Percentiles rank a stretch among this genome's conserved stretches.
Evolutionary conservation across 2,888 invertebrate species (phyloP).

Genomic region (Macrosoma leucophasiata): DNA sequence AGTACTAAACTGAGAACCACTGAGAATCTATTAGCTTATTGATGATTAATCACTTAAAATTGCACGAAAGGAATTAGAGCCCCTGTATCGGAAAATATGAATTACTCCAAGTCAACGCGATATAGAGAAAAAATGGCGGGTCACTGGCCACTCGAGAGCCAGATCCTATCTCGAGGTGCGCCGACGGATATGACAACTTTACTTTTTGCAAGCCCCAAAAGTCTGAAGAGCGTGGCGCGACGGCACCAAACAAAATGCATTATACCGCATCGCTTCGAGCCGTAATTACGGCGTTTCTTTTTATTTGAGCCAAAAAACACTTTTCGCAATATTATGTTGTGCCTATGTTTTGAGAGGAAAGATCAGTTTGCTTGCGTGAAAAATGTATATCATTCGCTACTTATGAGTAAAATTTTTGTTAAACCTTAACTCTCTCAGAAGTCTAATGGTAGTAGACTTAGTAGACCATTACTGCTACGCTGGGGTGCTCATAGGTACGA

Average conservation of each 20-base stretch:
- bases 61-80: background rate
- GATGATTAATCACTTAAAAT: background rate
- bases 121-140: constrained; percentile 34
- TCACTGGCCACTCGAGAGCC: constrained; percentile 53
- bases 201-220: constrained; percentile 55
- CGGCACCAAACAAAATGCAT: constrained; percentile 52
- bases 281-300: constrained; percentile 27
- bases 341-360: too few relatives aligned
- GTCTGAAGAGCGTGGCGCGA: constrained; percentile 52
- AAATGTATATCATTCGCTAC: too few relatives aligned
- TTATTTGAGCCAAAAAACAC: too few relatives aligned
- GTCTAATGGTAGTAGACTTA: too few relatives aligned
- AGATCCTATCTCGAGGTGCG: constrained; percentile 49
- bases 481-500: too few relatives aligned
- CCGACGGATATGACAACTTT: constrained; percentile 55
- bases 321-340: too few relatives aligned
- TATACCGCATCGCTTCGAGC: constrained; percentile 36
- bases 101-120: constrained; percentile 17
- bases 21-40: too few relatives aligned
- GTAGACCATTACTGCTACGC: too few relatives aligned
- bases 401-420: too few relatives aligned
- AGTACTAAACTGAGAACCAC: too few relatives aligned
- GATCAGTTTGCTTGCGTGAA: too few relatives aligned
- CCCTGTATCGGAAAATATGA: constrained; percentile 10
- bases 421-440: too few relatives aligned